Evolutionary conservation across 2,113 vertebrate genomes (phyloP), one percentile per base, ranked within the genome.

Genomic region (Phaethon lepturus): DNA sequence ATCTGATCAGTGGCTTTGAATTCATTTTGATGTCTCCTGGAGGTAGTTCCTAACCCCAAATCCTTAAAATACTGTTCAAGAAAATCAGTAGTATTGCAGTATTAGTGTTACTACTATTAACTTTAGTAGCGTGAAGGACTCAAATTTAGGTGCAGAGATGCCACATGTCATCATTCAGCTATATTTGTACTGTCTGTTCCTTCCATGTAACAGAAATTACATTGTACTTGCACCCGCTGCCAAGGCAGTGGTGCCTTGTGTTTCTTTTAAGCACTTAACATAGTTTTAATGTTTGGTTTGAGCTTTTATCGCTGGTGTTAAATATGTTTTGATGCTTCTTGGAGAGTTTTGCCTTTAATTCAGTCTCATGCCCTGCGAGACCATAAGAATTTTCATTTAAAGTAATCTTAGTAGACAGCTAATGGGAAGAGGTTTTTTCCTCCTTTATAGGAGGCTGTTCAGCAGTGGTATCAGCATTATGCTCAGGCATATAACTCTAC

Each of bases 401-500:
- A 85, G 58, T 10, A 8, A 28, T 22, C 38, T 6, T 23, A 42
- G 44, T 35, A 47, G 91, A 13, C 81, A 91, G 92, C 9, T 68
- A 25, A 44, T 17, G 62, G 95, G 72, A 90, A 88, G 95, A 60
- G 88, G 74, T 28, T 93, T 94, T 95, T 26, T 88, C 95, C 93
- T 63, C 74, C 91, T 31, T 74, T 88, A 18, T 80, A 98, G 98
- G 98, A 99, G 93, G 98, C 98, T 97, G 97, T 97, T 95, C 98
- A 98, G 97, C 98, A 98, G 79, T 99, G 98, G 98, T 99, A 98
- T 97, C 98, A 99, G 88, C 98, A 98, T 71, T 99, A 98, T 95
- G 97, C 97, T 90, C 98, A 99, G 97, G 95, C 97, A 29, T 98
- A 98, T 88, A 96, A 86, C 89, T 93, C 96, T 55, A 77, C 98